Base-by-base conservation (phyloP, 2,888 invertebrate species). In the Oasisia sp. region DNA sequence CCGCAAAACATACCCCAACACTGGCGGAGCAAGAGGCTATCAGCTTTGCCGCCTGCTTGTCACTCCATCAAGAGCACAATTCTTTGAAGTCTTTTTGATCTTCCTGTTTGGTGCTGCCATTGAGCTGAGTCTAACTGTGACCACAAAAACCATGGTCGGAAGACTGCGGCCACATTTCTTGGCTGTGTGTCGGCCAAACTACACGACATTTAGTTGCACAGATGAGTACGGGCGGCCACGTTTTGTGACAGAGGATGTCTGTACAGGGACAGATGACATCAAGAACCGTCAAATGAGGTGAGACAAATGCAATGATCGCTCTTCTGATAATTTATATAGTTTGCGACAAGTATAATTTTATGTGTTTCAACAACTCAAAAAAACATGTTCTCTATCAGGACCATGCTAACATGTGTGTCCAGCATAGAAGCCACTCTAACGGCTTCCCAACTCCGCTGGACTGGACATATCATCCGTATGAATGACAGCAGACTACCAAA, bases 101-200 rank as follows among this genome's bases (percentile, higher is more conserved):
- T 99, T 99, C 96, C 97, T 98, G 45, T 99, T 99, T 96, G 99
- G 99, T 0, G 98, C 98, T 91, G 98, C 98, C 90, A 97, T 98
- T 94, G 98, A 98, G 94, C 98, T 98, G 96, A 97, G 99, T 91
- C 97, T 98, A 94, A 99, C 99, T 7, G 99, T 99, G 96, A 97
- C 99, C 94, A 98, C 98, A 94, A 99, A 99, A 97, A 99, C 99
- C 96, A 97, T 98, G 12, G 98, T 99, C 94, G 99, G 99, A 89
- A 97, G 99, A 92, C 97, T 38, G 4, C 38, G 38, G 38, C 38
- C 38, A 38, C 38, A 38, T 38, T 38, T 38, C 38, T 38, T 38
- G 38, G 38, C 1, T 38, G 38, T 38, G 38, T 38, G 38, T 38
- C 38, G 38, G 4, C 38, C 38, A 38, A 93, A 95, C 45, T 94